These are phyloP conservation scores for Hemaris fuciformis DNA, from an alignment of 2,888 invertebrate species.

Conservation along the genomic window DNA sequence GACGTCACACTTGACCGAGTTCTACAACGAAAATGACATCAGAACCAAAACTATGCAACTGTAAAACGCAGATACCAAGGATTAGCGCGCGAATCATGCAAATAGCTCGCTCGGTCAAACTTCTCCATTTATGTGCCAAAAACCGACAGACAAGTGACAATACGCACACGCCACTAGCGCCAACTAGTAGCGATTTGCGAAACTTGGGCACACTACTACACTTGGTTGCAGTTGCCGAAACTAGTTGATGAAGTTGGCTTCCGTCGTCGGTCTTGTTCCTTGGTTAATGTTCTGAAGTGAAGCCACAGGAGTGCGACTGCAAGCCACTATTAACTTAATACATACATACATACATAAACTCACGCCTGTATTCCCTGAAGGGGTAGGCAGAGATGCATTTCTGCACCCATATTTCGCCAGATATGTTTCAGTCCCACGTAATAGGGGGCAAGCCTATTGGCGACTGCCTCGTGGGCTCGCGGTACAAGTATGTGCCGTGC, in stretches of 20 bases:
- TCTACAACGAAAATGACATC: too few relatives aligned
- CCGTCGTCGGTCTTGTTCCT: neutral
- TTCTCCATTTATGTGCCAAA: neutral
- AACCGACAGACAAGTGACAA: neutral
- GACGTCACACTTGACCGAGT: too few relatives aligned
- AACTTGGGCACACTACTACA: neutral
- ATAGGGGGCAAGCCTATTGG: too few relatives aligned
- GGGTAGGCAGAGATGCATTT: too few relatives aligned
- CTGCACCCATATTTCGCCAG: too few relatives aligned
- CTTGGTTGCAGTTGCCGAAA: neutral
- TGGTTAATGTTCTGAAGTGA: neutral
- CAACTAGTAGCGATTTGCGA: neutral
- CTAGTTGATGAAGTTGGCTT: slow-evolving; percentile 1
- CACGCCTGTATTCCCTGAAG: too few relatives aligned
- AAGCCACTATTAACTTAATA: neutral
- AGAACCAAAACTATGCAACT: neutral
- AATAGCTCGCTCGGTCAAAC: neutral
- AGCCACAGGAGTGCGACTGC: too few relatives aligned
- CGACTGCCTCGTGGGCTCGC: too few relatives aligned
- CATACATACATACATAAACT: too few relatives aligned
- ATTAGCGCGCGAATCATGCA: slow-evolving; percentile 6
- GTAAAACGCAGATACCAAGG: neutral
- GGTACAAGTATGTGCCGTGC: too few relatives aligned
- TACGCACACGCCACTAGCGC: neutral
- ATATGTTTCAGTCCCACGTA: too few relatives aligned